These are phyloP conservation scores for Mobula hypostoma DNA, from an alignment of 2,113 vertebrate genomes.

Conservation along the genomic window DNA sequence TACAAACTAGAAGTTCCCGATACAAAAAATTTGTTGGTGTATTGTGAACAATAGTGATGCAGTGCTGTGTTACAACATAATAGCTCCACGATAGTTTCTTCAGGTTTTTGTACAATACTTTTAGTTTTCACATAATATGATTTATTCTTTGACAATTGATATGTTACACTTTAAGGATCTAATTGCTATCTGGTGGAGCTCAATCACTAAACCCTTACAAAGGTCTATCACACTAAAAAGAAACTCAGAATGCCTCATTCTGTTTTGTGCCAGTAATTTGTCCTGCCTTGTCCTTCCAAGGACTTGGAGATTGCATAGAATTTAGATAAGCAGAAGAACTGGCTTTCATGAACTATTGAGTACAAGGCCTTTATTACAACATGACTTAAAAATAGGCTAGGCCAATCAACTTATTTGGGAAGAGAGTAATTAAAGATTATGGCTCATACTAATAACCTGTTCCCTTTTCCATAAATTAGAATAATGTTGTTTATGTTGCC, in stretches of 20 bases:
- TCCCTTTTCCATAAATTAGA: background rate
- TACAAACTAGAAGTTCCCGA: background rate
- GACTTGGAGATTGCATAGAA: slow-evolving; percentile 7
- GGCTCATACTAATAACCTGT: background rate
- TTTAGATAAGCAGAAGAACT: background rate
- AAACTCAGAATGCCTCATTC: background rate
- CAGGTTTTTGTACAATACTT: background rate
- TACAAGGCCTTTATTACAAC: background rate
- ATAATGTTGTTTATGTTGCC: background rate
- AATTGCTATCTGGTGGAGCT: background rate
- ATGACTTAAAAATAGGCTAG: background rate
- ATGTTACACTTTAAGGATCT: too few species aligned
- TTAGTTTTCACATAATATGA: background rate
- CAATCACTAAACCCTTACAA: background rate
- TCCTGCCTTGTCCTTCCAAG: background rate
- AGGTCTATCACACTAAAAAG: background rate
- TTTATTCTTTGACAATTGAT: background rate
- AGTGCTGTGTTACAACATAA: background rate
- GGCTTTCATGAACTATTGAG: background rate
- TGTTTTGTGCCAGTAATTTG: background rate
- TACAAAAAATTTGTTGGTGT: background rate
- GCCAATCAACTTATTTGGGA: background rate
- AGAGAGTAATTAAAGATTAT: background rate
- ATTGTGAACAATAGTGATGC: background rate
- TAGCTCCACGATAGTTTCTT: background rate